Conservation (phyloP, 1,140 invertebrate species). For the Tetramorium alpestre region DNA sequence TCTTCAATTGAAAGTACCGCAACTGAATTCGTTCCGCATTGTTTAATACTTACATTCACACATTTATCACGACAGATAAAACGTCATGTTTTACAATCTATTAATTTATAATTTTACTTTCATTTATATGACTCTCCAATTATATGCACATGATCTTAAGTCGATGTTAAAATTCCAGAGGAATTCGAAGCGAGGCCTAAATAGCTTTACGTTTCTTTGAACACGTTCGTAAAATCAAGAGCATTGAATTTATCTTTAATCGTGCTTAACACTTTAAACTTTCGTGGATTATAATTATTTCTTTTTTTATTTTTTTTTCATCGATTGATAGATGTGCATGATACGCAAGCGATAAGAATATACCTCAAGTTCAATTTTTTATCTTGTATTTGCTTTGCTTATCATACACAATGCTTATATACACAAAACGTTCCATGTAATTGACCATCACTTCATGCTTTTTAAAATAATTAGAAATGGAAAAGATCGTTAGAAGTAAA, state of each 20-base stretch:
- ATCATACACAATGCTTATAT: not conserved
- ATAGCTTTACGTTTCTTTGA: not conserved
- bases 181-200: not conserved
- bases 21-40: conserved; percentile 9
- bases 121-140: not conserved
- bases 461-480: not conserved
- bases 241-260: not conserved
- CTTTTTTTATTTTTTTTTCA: not conserved
- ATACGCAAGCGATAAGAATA: not conserved
- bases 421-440: not conserved
- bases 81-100: not conserved
- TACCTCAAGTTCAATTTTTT: not conserved
- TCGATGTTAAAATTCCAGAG: not conserved
- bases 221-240: not conserved
- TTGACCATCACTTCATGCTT: too few relatives aligned
- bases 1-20: not conserved
- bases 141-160: conserved; percentile 1
- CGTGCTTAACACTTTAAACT: not conserved
- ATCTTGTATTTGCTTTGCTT: not conserved
- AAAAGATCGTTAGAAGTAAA: not conserved
- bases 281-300: not conserved
- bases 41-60: not conserved
- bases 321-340: not conserved
- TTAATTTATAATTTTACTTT: conserved; percentile 41
- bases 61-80: not conserved